phyloP scores from a whole-genome alignment of 1,140 invertebrate species.

The Drosophila setifemur region DNA sequence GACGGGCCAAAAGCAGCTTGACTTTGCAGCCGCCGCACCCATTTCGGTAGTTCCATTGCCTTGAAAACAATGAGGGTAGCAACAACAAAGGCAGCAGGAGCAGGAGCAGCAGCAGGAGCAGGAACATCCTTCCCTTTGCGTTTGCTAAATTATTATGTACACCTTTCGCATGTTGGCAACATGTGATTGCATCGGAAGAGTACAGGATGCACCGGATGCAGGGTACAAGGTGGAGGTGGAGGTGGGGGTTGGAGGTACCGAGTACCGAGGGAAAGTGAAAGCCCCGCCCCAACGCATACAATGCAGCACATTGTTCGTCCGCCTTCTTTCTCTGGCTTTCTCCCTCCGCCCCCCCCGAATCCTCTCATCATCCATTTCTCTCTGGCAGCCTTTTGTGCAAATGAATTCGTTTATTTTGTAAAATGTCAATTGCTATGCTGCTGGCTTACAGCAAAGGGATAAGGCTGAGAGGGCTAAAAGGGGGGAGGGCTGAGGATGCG shows the following conservation, averaged over 20 bases:
- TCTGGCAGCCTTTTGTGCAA: conserved; percentile 61
- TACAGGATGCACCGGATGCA: neutral
- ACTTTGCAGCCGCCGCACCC: conserved; percentile 74
- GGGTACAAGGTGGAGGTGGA: too few species aligned
- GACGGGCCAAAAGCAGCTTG: conserved; percentile 34
- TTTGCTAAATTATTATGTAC: conserved; percentile 71
- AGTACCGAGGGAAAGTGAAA: conserved; percentile 70
- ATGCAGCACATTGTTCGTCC: conserved; percentile 41
- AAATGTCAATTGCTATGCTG: conserved; percentile 76
- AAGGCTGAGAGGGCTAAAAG: neutral
- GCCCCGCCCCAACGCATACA: conserved; percentile 33
- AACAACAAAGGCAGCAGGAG: neutral
- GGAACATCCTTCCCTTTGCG: conserved; percentile 21
- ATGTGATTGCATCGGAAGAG: conserved; percentile 69
- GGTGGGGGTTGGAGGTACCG: too few species aligned
- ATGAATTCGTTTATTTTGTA: conserved; percentile 81
- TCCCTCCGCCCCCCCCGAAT: neutral
- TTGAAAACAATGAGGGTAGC: conserved; percentile 42
- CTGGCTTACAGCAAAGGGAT: conserved; percentile 39
- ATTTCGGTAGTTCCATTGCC: conserved; percentile 56
- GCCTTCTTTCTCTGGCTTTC: neutral
- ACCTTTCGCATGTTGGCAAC: conserved; percentile 76
- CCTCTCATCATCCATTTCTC: too few species aligned
- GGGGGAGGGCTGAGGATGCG: neutral
- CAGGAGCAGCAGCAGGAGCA: neutral